Conservation (phyloP, 2,888 invertebrate genomes). For the Gymnocheta viridis region DNA sequence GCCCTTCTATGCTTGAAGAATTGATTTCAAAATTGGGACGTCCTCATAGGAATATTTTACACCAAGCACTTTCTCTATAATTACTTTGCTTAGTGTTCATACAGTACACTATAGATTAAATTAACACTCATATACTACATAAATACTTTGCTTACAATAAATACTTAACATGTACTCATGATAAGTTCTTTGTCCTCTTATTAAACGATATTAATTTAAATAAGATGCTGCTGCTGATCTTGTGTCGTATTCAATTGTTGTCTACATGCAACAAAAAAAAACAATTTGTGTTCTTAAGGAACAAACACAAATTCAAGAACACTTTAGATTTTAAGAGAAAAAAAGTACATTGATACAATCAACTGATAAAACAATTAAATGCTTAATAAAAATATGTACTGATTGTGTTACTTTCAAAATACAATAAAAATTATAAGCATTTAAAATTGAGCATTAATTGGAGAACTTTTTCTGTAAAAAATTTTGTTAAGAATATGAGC, state of each 20-base stretch:
- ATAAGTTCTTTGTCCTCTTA: slow-evolving; percentile 24
- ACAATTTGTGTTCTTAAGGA: not conserved
- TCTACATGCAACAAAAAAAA: slow-evolving; percentile 13
- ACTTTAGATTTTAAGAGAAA: not conserved
- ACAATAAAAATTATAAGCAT: too few species aligned
- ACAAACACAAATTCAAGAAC: slow-evolving; percentile 15
- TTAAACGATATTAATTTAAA: slow-evolving; percentile 30
- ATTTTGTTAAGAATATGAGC: too few species aligned
- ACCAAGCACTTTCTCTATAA: not conserved
- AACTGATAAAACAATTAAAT: not conserved
- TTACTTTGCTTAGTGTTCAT: not conserved
- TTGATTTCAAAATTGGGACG: too few species aligned
- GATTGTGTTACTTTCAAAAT: too few species aligned
- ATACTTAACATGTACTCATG: not conserved
- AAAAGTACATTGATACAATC: not conserved
- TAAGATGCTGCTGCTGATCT: slow-evolving; percentile 14
- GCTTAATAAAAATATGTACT: too few species aligned
- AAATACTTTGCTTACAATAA: slow-evolving; percentile 1
- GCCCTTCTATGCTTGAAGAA: not conserved
- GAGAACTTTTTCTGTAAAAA: too few species aligned
- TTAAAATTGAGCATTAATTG: too few species aligned
- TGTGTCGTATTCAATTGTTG: slow-evolving; percentile 22
- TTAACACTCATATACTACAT: not conserved
- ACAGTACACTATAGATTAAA: not conserved
- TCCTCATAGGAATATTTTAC: too few species aligned